Evolutionary conservation across 2,797 vertebrate species (phyloP).

Genomic region (Streptopelia turtur): DNA sequence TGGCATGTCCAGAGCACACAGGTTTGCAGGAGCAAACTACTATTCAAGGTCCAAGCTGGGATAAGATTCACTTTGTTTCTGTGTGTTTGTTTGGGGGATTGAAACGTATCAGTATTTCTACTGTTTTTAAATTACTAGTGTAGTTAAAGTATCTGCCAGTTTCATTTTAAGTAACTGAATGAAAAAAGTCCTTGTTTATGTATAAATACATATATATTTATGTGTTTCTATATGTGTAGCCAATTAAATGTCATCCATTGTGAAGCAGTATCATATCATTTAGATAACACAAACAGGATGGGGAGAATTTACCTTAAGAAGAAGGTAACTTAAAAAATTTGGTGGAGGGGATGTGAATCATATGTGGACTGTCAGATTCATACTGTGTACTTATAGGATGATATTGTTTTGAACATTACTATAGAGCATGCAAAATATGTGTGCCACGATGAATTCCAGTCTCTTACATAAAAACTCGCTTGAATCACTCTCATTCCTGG

Average conservation of each 20-base stretch:
- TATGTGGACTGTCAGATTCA: background rate
- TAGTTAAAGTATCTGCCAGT: background rate
- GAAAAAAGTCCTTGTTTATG: background rate
- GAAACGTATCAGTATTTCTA: background rate
- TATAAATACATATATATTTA: background rate
- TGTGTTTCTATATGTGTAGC: background rate
- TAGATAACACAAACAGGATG: background rate
- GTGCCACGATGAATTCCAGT: background rate
- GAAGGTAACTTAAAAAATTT: background rate
- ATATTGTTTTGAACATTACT: background rate
- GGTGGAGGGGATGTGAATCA: background rate
- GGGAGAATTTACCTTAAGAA: background rate
- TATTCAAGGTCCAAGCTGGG: background rate
- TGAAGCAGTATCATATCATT: background rate
- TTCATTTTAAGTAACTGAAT: background rate
- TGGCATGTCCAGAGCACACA: background rate
- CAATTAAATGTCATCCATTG: background rate
- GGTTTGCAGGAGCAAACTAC: background rate
- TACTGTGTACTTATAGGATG: background rate
- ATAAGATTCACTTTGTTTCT: background rate
- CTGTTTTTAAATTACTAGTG: background rate
- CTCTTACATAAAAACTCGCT: background rate
- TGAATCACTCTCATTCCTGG: background rate
- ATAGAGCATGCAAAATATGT: background rate
- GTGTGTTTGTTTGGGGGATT: background rate